Evolutionary conservation across 1,140 invertebrate species (phyloP).

Genomic region (Apis cerana): DNA sequence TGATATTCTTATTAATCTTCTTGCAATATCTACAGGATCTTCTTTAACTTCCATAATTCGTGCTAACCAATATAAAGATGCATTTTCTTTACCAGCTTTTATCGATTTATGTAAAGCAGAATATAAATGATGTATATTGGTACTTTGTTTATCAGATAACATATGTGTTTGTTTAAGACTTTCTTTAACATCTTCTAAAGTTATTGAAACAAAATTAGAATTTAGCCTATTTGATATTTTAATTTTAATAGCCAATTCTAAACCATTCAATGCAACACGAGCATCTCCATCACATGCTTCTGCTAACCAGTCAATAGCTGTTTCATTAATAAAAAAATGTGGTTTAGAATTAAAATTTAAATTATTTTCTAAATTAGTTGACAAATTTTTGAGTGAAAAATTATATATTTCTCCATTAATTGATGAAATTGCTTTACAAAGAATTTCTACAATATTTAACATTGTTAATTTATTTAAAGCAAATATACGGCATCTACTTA

Average conservation of each 20-base stretch:
- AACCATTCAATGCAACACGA: conserved; percentile 86
- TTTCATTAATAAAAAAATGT: conserved; percentile 81
- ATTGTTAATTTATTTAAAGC: conserved; percentile 86
- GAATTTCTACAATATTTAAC: conserved; percentile 83
- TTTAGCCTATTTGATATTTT: conserved; percentile 64
- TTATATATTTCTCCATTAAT: conserved; percentile 66
- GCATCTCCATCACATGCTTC: conserved; percentile 91
- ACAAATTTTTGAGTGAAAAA: conserved; percentile 53
- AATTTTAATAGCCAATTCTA: conserved; percentile 86
- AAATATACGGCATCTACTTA: conserved; percentile 89
- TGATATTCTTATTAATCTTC: conserved; percentile 87
- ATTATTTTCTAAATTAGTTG: conserved; percentile 65
- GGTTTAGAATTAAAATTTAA: background rate
- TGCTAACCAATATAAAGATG: conserved; percentile 90
- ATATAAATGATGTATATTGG: conserved; percentile 84
- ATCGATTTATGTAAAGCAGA: conserved; percentile 92
- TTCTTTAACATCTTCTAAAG: conserved; percentile 84
- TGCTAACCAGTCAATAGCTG: conserved; percentile 85
- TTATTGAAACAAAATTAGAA: conserved; percentile 74
- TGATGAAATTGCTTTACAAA: conserved; percentile 82
- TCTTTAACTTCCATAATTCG: conserved; percentile 90
- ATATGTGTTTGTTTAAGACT: conserved; percentile 84
- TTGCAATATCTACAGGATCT: conserved; percentile 89
- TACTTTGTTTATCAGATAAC: conserved; percentile 87
- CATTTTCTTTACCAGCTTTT: conserved; percentile 88